phyloP scores from a whole-genome alignment of 2,797 vertebrate species.

The Melanotaenia nigrans region DNA sequence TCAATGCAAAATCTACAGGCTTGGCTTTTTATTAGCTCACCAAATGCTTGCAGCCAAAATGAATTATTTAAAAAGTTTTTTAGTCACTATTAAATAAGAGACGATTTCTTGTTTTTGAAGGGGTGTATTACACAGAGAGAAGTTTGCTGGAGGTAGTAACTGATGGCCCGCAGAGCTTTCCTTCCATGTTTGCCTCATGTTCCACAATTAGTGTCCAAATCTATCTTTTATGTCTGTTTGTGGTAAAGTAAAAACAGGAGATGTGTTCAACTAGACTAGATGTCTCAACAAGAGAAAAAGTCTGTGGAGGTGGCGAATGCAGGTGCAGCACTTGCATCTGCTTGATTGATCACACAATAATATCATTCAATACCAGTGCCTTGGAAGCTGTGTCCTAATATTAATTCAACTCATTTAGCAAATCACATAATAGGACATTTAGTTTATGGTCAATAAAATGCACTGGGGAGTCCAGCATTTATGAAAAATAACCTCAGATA shows the following conservation, averaged over 20 bases:
- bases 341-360: constrained; percentile 49
- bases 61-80: not conserved
- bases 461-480: constrained; percentile 39
- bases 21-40: not conserved
- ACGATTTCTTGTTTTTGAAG: not conserved
- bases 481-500: constrained; percentile 51
- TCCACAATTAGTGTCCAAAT: not conserved
- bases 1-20: not conserved
- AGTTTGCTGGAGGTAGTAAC: no score
- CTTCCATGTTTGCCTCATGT: not conserved
- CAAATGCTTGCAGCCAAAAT: not conserved
- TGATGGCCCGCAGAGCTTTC: not conserved
- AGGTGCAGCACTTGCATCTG: constrained; percentile 22
- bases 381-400: constrained; percentile 46
- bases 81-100: not conserved
- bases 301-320: not conserved
- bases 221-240: not conserved
- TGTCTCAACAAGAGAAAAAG: not conserved
- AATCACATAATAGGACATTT: constrained; percentile 59
- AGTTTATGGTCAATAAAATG: constrained; percentile 61
- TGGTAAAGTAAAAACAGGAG: not conserved
- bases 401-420: constrained; percentile 70
- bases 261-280: constrained; percentile 8
- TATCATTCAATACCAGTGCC: constrained; percentile 40
- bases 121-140: no score